Conservation (phyloP, 2,797 vertebrate species). For the Psittacula echo region DNA sequence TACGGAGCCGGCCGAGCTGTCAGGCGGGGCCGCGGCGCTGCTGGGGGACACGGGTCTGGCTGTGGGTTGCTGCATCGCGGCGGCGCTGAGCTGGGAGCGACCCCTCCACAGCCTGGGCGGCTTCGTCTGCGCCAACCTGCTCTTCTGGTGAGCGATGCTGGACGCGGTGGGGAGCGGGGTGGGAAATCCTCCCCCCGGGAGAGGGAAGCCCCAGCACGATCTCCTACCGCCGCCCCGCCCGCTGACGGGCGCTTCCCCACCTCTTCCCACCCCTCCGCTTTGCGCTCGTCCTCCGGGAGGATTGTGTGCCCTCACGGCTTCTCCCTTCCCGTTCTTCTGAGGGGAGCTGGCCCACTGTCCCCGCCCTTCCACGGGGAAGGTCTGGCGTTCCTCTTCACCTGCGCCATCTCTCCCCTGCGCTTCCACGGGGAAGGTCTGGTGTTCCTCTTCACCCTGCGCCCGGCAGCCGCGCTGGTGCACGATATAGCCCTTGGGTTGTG, state of each 20-base stretch:
- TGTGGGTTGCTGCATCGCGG: slow-evolving; percentile 61
- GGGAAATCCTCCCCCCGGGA: not conserved
- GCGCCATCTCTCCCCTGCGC: not conserved
- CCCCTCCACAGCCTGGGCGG: slow-evolving; percentile 80
- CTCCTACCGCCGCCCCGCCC: not conserved
- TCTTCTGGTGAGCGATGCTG: slow-evolving; percentile 85
- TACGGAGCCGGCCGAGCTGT: not conserved
- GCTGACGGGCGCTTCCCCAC: not conserved
- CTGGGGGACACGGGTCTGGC: slow-evolving; percentile 64
- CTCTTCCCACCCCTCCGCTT: not conserved
- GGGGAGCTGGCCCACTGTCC: not conserved
- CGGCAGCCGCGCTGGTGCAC: not conserved
- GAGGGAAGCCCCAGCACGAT: not conserved
- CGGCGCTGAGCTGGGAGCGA: slow-evolving; percentile 85
- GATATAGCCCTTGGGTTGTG: fast-evolving
- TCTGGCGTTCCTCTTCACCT: not conserved
- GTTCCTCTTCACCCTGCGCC: not conserved
- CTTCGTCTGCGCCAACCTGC: slow-evolving; percentile 85
- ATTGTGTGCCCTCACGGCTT: no score
- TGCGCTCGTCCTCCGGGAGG: not conserved
- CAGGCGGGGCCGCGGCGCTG: slow-evolving; percentile 3
- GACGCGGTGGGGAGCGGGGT: not conserved
- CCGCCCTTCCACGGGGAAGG: fast-evolving
- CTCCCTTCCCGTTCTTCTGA: not conserved
- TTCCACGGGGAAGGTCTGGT: fast-evolving